Conservation (phyloP, 2,888 invertebrate genomes). For the Colletes collaris region DNA sequence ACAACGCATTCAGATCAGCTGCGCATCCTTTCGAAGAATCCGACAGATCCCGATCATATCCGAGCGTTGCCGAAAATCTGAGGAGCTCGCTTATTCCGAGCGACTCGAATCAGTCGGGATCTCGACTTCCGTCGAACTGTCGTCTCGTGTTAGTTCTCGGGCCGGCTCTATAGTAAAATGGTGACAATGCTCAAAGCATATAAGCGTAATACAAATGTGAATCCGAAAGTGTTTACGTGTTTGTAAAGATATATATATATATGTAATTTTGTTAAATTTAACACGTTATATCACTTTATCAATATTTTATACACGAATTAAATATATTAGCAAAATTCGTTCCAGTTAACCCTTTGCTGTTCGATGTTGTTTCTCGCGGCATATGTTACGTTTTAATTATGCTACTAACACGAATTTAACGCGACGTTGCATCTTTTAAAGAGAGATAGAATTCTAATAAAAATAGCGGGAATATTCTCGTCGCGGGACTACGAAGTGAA, state of each 20-base stretch:
- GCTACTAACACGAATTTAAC: background rate
- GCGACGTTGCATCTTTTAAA: background rate
- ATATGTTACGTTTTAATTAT: background rate
- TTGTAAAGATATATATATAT: constrained; percentile 34
- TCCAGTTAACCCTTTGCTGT: constrained; percentile 37
- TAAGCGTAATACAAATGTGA: constrained; percentile 36
- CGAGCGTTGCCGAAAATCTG: too few species aligned
- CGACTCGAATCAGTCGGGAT: too few species aligned
- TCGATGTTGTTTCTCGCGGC: background rate
- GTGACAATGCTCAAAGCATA: constrained; percentile 20
- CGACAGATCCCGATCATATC: too few species aligned
- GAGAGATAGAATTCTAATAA: background rate
- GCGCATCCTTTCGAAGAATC: too few species aligned
- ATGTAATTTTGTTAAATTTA: constrained; percentile 24
- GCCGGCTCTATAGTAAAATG: background rate
- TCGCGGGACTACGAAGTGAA: background rate
- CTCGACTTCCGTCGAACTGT: too few species aligned
- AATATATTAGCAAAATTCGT: constrained; percentile 17
- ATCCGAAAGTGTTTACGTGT: constrained; percentile 31
- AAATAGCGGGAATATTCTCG: too few species aligned
- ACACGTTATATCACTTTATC: constrained; percentile 30
- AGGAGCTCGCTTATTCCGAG: too few species aligned
- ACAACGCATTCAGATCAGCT: too few species aligned
- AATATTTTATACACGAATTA: constrained; percentile 30
- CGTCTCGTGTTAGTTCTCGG: too few species aligned